phyloP scores from a whole-genome alignment of 2,797 vertebrate genomes.

The Denticeps clupeoides region DNA sequence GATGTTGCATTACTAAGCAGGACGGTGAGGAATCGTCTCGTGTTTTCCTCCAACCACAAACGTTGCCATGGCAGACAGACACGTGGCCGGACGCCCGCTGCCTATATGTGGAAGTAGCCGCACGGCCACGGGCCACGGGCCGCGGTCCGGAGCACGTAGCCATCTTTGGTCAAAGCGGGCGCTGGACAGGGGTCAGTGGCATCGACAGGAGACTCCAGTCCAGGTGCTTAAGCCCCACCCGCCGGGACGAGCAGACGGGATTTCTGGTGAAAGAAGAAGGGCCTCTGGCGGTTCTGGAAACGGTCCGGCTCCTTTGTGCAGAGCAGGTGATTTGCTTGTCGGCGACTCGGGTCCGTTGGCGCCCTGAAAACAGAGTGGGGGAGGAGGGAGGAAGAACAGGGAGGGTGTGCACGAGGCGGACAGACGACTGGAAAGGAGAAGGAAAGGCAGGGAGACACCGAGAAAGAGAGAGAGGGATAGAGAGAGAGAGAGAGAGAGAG shows the following conservation, averaged over 20 bases:
- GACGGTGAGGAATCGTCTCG: conserved; percentile 36
- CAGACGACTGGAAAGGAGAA: conserved; percentile 5
- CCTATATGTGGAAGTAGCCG: conserved; percentile 21
- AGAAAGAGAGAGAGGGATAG: conserved; percentile 33
- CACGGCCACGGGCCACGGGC: conserved; percentile 25
- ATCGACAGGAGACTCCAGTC: conserved; percentile 2
- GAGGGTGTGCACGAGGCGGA: not conserved
- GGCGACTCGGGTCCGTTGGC: too few species aligned
- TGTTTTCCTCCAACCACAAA: conserved; percentile 33
- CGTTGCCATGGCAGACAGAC: conserved; percentile 35
- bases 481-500: conserved; percentile 25
- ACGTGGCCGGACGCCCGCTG: conserved; percentile 35
- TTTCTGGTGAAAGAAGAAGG: too few species aligned
- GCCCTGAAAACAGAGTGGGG: not conserved
- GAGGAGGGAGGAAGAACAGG: not conserved
- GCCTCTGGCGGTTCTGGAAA: too few species aligned
- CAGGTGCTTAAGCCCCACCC: too few species aligned
- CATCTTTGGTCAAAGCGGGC: conserved; percentile 52
- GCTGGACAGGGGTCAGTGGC: too few species aligned
- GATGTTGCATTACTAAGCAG: too few species aligned
- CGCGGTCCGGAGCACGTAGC: conserved; percentile 27
- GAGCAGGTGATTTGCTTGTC: too few species aligned
- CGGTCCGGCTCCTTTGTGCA: too few species aligned
- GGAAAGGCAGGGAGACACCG: conserved; percentile 8
- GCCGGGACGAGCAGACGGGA: too few species aligned